Percentiles rank a stretch among this genome's conserved stretches.
Evolutionary conservation across 2,113 vertebrate species (phyloP).

Genomic region (Nansenia antarctica): DNA sequence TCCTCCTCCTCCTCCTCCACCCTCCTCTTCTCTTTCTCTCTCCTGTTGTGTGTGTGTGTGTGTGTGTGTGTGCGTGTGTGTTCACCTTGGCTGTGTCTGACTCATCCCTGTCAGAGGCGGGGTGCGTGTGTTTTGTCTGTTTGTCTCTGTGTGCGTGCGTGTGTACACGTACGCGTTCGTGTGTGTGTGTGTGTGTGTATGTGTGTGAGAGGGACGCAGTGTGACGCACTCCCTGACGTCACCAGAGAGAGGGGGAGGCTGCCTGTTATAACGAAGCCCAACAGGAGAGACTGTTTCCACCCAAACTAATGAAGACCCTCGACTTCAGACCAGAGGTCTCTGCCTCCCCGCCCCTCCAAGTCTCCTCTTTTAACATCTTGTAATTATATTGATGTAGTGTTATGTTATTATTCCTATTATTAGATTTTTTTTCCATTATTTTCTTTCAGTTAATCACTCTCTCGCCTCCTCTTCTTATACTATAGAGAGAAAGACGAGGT

Average conservation of each 20-base stretch:
- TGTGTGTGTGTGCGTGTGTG: constrained; percentile 5
- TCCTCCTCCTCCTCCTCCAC: constrained; percentile 4
- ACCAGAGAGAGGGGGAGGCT: constrained; percentile 43
- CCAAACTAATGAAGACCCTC: neutral
- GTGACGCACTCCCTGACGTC: constrained; percentile 67
- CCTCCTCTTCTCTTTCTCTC: too few species aligned
- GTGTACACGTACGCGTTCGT: constrained; percentile 15
- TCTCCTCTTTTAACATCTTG: too few species aligned
- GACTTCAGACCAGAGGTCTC: neutral
- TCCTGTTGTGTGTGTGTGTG: neutral
- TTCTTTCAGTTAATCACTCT: neutral
- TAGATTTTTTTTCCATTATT: neutral
- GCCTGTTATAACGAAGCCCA: constrained; percentile 48
- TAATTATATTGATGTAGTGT: neutral
- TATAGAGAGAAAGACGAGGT: too few species aligned
- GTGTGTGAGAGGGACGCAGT: constrained; percentile 36
- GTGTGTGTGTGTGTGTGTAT: constrained; percentile 31
- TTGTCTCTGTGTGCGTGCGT: constrained; percentile 9
- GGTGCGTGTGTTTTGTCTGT: neutral
- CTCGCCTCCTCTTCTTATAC: neutral
- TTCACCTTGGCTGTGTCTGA: constrained; percentile 50
- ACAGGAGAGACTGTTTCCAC: constrained; percentile 16
- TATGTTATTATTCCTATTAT: neutral
- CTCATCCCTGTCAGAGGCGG: constrained; percentile 36
- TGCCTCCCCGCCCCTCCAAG: neutral